phyloP scores from a whole-genome alignment of 2,888 invertebrate species.

The Polietes domitor region DNA sequence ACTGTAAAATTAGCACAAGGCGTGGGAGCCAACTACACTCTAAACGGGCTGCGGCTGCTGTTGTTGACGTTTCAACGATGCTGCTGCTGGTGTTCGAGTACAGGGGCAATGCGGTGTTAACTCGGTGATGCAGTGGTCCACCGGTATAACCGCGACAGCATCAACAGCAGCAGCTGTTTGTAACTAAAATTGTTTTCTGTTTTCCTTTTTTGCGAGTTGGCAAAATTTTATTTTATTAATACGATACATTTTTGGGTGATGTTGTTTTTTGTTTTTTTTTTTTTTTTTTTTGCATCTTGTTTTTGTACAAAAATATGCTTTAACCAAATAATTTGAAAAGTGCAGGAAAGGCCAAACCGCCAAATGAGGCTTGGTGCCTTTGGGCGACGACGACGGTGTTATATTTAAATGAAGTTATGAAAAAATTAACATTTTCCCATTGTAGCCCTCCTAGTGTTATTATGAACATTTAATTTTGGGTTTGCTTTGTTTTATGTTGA shows the following conservation, averaged over 20 bases:
- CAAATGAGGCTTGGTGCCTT: no score
- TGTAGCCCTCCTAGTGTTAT: no score
- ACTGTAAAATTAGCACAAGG: slow-evolving; percentile 76
- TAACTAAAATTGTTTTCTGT: slow-evolving; percentile 28
- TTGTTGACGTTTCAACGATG: slow-evolving; percentile 18
- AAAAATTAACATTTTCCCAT: no score
- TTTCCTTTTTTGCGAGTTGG: slow-evolving; percentile 38
- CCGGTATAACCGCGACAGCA: neutral
- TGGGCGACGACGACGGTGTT: no score
- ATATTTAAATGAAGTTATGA: no score
- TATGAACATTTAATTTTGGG: no score
- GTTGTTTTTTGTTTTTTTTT: slow-evolving; percentile 9
- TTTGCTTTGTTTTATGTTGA: no score
- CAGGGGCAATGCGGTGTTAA: slow-evolving; percentile 37
- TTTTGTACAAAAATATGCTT: slow-evolving; percentile 42
- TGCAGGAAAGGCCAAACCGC: neutral
- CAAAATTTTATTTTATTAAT: slow-evolving; percentile 44
- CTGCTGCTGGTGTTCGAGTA: neutral
- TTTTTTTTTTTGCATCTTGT: neutral
- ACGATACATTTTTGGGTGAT: slow-evolving; percentile 35
- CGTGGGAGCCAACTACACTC: slow-evolving; percentile 73
- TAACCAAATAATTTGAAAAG: slow-evolving; percentile 38
- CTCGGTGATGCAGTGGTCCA: slow-evolving; percentile 9
- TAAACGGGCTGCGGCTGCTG: slow-evolving; percentile 26
- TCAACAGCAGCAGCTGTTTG: slow-evolving; percentile 45